A percentile compares a stretch with the other conserved stretches of the same genome.
Evolutionary conservation across 1,140 invertebrate species (phyloP).

Genomic region (Polyergus mexicanus): DNA sequence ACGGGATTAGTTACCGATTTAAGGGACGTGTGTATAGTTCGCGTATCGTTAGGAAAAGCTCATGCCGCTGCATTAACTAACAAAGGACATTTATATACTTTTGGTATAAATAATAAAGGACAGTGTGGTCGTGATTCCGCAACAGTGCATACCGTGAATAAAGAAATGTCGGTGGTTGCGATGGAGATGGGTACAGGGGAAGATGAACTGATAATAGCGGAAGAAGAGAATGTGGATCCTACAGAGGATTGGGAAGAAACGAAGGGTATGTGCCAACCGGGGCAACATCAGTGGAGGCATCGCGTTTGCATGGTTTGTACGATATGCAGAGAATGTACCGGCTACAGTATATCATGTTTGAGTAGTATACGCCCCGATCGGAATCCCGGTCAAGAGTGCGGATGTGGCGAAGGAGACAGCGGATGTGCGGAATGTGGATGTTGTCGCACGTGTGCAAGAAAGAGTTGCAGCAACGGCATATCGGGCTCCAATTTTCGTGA

Average conservation of each 20-base stretch:
- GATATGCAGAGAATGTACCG: constrained; percentile 97
- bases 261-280: constrained; percentile 90
- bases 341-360: constrained; percentile 95
- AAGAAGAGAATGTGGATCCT: constrained; percentile 81
- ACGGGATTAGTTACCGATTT: constrained; percentile 91
- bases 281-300: constrained; percentile 93
- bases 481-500: constrained; percentile 88
- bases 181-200: constrained; percentile 90
- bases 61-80: constrained; percentile 95
- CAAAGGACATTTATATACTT: constrained; percentile 97
- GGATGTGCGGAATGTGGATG: constrained; percentile 97
- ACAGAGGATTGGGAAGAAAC: constrained; percentile 88
- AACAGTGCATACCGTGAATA: constrained; percentile 85
- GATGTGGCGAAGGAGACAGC: constrained; percentile 97
- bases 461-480: constrained; percentile 88
- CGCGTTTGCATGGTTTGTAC: constrained; percentile 96
- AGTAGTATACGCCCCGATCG: constrained; percentile 92
- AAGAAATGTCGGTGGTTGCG: constrained; percentile 87
- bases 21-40: constrained; percentile 92
- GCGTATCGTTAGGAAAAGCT: constrained; percentile 97
- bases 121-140: constrained; percentile 97
- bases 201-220: constrained; percentile 87
- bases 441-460: constrained; percentile 94
- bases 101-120: constrained; percentile 99
- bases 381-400: constrained; percentile 96